Conservation (phyloP, 2,888 invertebrate genomes). For the Pachydiplax longipennis region DNA sequence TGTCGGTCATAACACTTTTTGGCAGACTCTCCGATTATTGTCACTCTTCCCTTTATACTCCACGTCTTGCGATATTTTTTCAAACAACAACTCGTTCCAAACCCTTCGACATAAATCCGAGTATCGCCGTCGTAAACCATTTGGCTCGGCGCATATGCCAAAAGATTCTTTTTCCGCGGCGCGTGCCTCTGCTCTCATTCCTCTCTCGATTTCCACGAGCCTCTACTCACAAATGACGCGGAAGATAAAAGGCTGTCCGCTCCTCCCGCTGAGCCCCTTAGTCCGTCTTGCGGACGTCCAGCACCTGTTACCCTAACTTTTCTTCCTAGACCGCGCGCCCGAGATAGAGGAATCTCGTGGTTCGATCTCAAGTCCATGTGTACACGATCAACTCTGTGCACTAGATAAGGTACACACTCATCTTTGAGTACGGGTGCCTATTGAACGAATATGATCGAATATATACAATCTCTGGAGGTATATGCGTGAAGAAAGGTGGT, state of each 20-base stretch:
- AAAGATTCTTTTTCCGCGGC: neutral
- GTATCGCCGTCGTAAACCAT: neutral
- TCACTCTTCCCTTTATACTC: neutral
- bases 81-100: neutral
- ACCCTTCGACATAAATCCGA: neutral
- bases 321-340: neutral
- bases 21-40: neutral
- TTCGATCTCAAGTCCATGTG: no score
- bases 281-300: neutral
- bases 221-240: neutral
- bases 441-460: no score
- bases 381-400: no score
- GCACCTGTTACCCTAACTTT: neutral
- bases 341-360: no score
- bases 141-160: neutral
- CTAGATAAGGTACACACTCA: no score
- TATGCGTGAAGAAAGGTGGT: no score
- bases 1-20: neutral
- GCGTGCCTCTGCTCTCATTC: neutral
- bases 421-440: no score
- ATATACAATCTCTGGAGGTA: no score
- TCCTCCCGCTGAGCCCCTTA: neutral
- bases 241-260: neutral
- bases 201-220: neutral
- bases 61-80: neutral